Conservation (phyloP, 2,797 vertebrate species). For the Rallus crepitans region DNA sequence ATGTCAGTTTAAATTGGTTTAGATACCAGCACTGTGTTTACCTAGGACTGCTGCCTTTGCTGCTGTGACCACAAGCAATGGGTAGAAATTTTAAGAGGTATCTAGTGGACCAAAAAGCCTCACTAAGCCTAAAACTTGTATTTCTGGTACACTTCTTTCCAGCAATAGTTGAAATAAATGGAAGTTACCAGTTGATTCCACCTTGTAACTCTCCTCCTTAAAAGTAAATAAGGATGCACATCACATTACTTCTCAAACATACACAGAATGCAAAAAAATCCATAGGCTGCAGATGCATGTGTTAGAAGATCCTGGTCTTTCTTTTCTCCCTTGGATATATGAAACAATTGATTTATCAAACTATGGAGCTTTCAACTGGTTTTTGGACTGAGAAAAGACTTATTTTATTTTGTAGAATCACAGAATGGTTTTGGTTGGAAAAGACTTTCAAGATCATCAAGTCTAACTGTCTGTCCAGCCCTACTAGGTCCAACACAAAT, state of each 20-base stretch:
- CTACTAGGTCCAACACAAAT: background rate
- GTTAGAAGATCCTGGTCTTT: background rate
- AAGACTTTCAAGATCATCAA: too few species aligned
- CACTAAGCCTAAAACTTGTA: background rate
- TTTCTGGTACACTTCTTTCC: background rate
- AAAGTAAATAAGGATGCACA: background rate
- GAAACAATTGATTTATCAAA: background rate
- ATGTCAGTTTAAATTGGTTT: background rate
- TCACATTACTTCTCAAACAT: background rate
- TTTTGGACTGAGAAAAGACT: background rate
- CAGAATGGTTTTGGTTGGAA: too few species aligned
- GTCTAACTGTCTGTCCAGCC: too few species aligned
- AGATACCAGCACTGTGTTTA: background rate
- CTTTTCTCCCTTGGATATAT: background rate
- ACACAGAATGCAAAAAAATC: background rate
- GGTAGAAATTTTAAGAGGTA: background rate
- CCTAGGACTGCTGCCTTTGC: background rate
- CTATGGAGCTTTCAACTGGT: background rate
- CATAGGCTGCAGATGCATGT: background rate
- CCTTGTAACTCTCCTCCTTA: background rate
- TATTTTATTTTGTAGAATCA: background rate
- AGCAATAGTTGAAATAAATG: background rate
- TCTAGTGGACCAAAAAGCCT: background rate
- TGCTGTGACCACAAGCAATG: background rate
- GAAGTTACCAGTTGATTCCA: background rate